Evolutionary conservation across 2,888 invertebrate genomes (phyloP).

Genomic region (Laothoe populi): DNA sequence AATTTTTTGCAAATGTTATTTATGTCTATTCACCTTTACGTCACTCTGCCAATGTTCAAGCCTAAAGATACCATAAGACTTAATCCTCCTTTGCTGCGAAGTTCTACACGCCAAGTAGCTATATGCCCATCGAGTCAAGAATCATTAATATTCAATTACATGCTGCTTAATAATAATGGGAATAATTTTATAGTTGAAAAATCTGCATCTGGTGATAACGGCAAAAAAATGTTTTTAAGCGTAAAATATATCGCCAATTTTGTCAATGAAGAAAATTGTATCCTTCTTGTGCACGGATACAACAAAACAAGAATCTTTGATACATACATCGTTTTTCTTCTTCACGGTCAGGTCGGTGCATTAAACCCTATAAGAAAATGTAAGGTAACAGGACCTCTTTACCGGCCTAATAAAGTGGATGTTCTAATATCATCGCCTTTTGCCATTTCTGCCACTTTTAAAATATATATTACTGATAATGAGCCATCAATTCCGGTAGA

Average conservation of each 20-base stretch:
- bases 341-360: conserved; percentile 60
- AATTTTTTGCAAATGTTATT: conserved; percentile 85
- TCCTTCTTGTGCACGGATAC: conserved; percentile 72
- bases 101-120: conserved; percentile 63
- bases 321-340: conserved; percentile 68
- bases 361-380: conserved; percentile 67
- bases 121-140: conserved; percentile 74
- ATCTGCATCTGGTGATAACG: conserved; percentile 58
- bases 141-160: conserved; percentile 60
- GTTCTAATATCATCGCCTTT: conserved; percentile 69
- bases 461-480: conserved; percentile 60
- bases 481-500: conserved; percentile 67
- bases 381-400: conserved; percentile 71
- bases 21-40: conserved; percentile 82
- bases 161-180: conserved; percentile 62
- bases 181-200: conserved; percentile 73
- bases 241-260: conserved; percentile 74
- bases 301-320: conserved; percentile 79
- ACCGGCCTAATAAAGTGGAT: conserved; percentile 71
- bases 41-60: conserved; percentile 80
- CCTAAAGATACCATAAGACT: conserved; percentile 73
- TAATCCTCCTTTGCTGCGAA: conserved; percentile 73
- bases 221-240: conserved; percentile 66
- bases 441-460: conserved; percentile 47
- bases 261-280: conserved; percentile 58